phyloP scores from a whole-genome alignment of 2,888 invertebrate genomes.

The Desoria tigrina region DNA sequence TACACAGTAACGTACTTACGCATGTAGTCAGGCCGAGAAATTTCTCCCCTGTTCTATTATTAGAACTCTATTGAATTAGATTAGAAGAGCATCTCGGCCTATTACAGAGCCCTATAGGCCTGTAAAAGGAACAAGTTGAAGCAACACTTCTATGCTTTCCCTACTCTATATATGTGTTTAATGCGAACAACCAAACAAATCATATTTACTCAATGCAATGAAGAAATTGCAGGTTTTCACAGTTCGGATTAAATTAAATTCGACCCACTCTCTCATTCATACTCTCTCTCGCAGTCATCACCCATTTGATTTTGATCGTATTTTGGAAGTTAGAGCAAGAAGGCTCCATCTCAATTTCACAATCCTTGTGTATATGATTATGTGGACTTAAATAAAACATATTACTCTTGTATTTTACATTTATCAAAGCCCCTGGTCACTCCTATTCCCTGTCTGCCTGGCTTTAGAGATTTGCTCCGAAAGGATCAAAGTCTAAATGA shows the following conservation, averaged over 20 bases:
- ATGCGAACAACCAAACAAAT: constrained; percentile 15
- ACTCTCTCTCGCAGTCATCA: constrained; percentile 15
- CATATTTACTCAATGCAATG: constrained; percentile 21
- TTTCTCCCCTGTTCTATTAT: neutral
- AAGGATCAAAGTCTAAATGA: constrained; percentile 24
- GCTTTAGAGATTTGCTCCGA: neutral
- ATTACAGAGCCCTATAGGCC: too few relatives aligned
- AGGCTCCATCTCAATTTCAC: constrained; percentile 11
- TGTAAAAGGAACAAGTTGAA: too few relatives aligned
- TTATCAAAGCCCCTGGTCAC: constrained; percentile 1
- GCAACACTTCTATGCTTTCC: neutral
- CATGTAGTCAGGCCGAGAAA: neutral
- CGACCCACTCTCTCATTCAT: constrained; percentile 7
- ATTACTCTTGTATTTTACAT: too few relatives aligned
- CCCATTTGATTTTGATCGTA: constrained; percentile 14
- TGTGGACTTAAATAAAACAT: constrained; percentile 8
- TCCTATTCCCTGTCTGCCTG: too few relatives aligned
- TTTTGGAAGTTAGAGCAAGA: neutral
- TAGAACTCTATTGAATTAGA: neutral
- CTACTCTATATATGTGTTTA: constrained; percentile 1
- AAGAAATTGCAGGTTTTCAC: constrained; percentile 24
- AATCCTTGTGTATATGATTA: constrained; percentile 6
- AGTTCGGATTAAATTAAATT: constrained; percentile 14
- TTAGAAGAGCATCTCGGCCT: too few relatives aligned
- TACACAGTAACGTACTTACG: neutral